Base-by-base conservation (phyloP, 2,888 invertebrate species). In the Dicycla oo region DNA sequence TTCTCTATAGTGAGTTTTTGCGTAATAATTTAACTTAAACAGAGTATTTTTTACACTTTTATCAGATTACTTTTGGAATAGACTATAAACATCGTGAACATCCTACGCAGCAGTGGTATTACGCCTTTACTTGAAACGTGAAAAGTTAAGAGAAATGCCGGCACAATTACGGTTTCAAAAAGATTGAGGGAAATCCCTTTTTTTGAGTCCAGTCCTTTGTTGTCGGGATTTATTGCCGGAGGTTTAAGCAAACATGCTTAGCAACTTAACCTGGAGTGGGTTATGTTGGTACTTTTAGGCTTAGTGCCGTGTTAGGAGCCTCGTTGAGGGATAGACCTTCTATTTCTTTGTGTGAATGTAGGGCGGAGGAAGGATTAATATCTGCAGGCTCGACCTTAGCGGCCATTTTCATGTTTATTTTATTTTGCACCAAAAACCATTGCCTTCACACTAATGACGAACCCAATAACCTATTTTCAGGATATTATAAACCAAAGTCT, bases 121-220 rank as follows among this genome's bases (percentile, higher is more conserved):
- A 13, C 20, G 5, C 75, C 75, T 73, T 73, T 8, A 69, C 38
- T 47, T 53, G 4, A 53, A 77, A 53, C n/a, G 65, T 58, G 43
- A 65, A 80, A 78, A 64, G 71, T 74, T 63, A 63, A 77, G 69
- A 70, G 68, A 67, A 80, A 75, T 54, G 73, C 53, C 18, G 49
- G 56, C 60, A 72, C 69, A 78, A 77, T 85, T 85, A 75, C 78
- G 72, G 70, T 61, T 82, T 75, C 62, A 74, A 64, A 71, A 84
- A 85, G 71, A 64, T 73, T 65, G 77, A 73, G 72, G 47, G 63
- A 70, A 83, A 23, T 57, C 57, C 62, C 43, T 80, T 77, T 83
- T 74, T 67, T 69, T 67, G 30, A 71, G 60, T 56, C 18, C 53
- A 43, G 40, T n/a, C 34, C 34, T 66, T 72, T 70, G 73, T 78